phyloP scores from a whole-genome alignment of 2,888 invertebrate species.

The Rhopalosiphum nymphaeae region DNA sequence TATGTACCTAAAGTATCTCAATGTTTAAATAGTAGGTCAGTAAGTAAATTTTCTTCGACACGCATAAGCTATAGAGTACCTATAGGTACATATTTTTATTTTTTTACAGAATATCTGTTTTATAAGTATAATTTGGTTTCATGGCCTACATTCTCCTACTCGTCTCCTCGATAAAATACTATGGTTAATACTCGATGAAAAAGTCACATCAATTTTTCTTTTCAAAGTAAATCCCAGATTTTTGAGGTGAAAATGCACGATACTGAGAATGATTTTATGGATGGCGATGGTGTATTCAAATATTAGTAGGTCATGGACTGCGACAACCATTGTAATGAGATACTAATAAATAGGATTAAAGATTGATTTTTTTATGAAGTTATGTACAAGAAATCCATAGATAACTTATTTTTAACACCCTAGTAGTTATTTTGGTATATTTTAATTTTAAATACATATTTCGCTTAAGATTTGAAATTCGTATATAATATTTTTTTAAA shows the following conservation, averaged over 20 bases:
- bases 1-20: too few relatives aligned
- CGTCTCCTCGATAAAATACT: neutral
- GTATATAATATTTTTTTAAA: neutral
- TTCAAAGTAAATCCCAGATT: neutral
- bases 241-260: neutral
- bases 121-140: neutral
- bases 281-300: neutral
- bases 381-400: neutral
- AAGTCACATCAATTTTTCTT: neutral
- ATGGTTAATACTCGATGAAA: neutral
- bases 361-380: neutral
- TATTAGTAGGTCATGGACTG: too few relatives aligned
- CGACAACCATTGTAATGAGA: neutral
- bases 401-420: neutral
- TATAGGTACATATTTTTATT: too few relatives aligned
- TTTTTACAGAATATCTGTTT: neutral
- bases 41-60: too few relatives aligned
- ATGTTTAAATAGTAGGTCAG: too few relatives aligned
- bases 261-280: neutral
- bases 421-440: neutral
- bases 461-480: neutral
- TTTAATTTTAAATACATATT: neutral
- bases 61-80: too few relatives aligned
- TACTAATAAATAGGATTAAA: neutral
- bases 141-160: neutral